Conservation (phyloP, 2,888 invertebrate genomes). For the Lucinisca nassula region DNA sequence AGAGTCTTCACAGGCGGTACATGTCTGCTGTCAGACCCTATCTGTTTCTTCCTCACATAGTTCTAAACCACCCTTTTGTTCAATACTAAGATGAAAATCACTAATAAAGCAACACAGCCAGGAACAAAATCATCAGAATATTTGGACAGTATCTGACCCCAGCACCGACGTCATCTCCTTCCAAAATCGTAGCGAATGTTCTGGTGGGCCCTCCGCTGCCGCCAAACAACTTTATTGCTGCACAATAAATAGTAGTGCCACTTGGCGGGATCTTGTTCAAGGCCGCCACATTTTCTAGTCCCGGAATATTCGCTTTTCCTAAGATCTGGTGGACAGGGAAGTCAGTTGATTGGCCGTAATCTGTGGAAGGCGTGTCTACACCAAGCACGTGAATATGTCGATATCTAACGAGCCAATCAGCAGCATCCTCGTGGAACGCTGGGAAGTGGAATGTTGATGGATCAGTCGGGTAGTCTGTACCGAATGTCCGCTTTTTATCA, state of each 20-base stretch:
- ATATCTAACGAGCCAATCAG: slow-evolving; percentile 90
- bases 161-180: neutral
- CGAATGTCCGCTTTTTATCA: slow-evolving; percentile 75
- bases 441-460: slow-evolving; percentile 80
- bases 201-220: slow-evolving; percentile 91
- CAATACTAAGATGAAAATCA: too few species aligned
- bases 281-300: slow-evolving; percentile 91
- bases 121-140: too few species aligned
- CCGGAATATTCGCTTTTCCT: slow-evolving; percentile 88
- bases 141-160: too few species aligned
- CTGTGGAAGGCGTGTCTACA: slow-evolving; percentile 91
- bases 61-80: too few species aligned
- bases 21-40: too few species aligned
- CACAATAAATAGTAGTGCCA: slow-evolving; percentile 86
- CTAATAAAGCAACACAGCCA: too few species aligned
- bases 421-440: slow-evolving; percentile 90
- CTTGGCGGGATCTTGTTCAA: slow-evolving; percentile 78
- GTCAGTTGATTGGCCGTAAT: slow-evolving; percentile 89
- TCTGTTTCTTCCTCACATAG: too few species aligned
- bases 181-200: slow-evolving; percentile 87
- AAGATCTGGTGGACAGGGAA: slow-evolving; percentile 90
- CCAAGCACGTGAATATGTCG: slow-evolving; percentile 90
- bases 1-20: too few species aligned
- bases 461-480: slow-evolving; percentile 59
- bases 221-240: slow-evolving; percentile 91